These are phyloP conservation scores for Colostygia pectinataria DNA, from an alignment of 2,888 invertebrate genomes.

Conservation along the genomic window DNA sequence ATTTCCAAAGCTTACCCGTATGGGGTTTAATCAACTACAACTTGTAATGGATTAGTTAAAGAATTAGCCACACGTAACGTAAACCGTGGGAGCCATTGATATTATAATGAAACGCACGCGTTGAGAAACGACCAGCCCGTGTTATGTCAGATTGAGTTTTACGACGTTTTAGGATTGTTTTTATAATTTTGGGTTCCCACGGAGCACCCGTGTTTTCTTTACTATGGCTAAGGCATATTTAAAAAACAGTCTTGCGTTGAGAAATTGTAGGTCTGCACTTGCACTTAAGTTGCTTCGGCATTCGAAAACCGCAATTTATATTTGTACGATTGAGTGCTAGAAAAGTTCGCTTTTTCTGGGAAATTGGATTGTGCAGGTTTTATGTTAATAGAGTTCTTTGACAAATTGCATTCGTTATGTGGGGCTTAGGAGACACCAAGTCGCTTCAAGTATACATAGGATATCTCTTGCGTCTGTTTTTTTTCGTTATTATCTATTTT, in stretches of 20 bases:
- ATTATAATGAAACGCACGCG: no score
- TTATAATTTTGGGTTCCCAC: no score
- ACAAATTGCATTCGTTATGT: slow-evolving; percentile 29
- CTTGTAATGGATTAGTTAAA: no score
- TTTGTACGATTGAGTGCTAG: slow-evolving; percentile 39
- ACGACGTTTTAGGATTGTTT: no score
- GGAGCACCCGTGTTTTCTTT: no score
- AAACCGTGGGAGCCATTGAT: no score
- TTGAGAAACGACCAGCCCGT: no score
- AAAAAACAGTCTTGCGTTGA: slow-evolving; percentile 35
- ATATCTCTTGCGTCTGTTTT: background rate
- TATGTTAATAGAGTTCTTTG: slow-evolving; percentile 29
- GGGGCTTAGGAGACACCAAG: background rate
- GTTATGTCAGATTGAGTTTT: no score
- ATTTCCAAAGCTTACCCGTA: no score
- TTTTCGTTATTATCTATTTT: no score
- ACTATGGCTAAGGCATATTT: slow-evolving; percentile 26
- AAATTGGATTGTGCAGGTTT: slow-evolving; percentile 32
- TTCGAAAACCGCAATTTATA: slow-evolving; percentile 46
- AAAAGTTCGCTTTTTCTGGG: slow-evolving; percentile 38
- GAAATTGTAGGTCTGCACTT: slow-evolving; percentile 44
- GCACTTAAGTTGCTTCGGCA: slow-evolving; percentile 37
- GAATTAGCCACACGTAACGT: no score
- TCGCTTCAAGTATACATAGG: background rate
- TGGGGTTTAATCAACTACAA: no score